phyloP scores from a whole-genome alignment of 2,797 vertebrate species.

The Apodemus agrarius region DNA sequence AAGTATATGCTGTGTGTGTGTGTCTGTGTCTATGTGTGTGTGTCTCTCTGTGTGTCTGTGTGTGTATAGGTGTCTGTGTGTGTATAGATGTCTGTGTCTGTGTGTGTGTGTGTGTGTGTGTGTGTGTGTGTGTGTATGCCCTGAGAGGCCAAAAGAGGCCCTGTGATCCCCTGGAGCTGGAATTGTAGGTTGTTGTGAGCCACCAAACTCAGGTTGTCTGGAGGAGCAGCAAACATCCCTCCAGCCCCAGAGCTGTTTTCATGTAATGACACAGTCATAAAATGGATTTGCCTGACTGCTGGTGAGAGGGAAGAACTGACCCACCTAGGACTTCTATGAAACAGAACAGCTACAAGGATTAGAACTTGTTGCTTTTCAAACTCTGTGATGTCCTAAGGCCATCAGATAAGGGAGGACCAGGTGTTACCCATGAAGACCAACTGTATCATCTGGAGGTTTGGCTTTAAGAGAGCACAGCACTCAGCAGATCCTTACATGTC shows the following conservation, averaged over 20 bases:
- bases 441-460: neutral
- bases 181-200: neutral
- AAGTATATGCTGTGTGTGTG: neutral
- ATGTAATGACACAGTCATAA: conserved; percentile 37
- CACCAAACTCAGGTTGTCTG: neutral
- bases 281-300: conserved; percentile 2
- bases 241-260: neutral
- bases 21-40: neutral
- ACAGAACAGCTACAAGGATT: conserved; percentile 48
- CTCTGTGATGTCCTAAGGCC: neutral
- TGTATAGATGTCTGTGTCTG: neutral
- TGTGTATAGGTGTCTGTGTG: neutral
- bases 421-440: conserved; percentile 1
- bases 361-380: conserved; percentile 32
- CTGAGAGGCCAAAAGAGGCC: neutral
- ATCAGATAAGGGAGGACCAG: neutral
- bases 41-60: neutral
- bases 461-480: neutral
- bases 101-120: neutral
- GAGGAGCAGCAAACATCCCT: neutral
- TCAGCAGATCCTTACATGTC: conserved; percentile 92
- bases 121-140: neutral
- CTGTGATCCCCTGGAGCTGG: neutral
- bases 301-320: conserved; percentile 56
- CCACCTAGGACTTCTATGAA: conserved; percentile 41